Percentiles rank a stretch among this genome's conserved stretches.
These are phyloP conservation scores for Potamarius usumacintae DNA, from an alignment of 2,113 vertebrate genomes.

Conservation along the genomic window DNA sequence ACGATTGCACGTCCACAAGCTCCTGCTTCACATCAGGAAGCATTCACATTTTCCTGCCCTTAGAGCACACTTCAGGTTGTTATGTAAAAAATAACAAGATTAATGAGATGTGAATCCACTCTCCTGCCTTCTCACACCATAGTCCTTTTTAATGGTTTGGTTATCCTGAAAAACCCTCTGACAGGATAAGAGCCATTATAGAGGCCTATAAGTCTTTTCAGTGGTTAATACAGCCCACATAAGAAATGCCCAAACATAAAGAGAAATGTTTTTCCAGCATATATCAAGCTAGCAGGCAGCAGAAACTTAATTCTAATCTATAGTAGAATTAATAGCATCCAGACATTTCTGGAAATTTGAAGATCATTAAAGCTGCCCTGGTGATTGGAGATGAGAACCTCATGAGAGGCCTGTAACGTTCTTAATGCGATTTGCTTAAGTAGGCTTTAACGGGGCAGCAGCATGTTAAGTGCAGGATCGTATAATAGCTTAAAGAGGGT, in stretches of 20 bases:
- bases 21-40: constrained; percentile 63
- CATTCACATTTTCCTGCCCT: constrained; percentile 59
- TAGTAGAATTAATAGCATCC: constrained; percentile 52
- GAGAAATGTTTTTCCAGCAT: constrained; percentile 15
- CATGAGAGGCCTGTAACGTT: constrained; percentile 60
- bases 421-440: constrained; percentile 67
- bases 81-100: constrained; percentile 60
- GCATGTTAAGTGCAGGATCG: constrained; percentile 59
- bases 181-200: constrained; percentile 52
- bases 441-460: constrained; percentile 62
- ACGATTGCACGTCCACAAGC: constrained; percentile 46
- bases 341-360: constrained; percentile 22
- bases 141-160: constrained; percentile 43
- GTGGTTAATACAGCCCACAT: constrained; percentile 32
- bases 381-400: constrained; percentile 57
- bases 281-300: constrained; percentile 38
- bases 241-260: constrained; percentile 20
- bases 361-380: constrained; percentile 34
- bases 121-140: constrained; percentile 44
- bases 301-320: constrained; percentile 47
- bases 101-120: constrained; percentile 50
- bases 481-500: constrained; percentile 61
- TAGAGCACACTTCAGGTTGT: constrained; percentile 58
- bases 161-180: constrained; percentile 43
- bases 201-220: constrained; percentile 45